A percentile compares a stretch with the other conserved stretches of the same genome.
phyloP scores from a whole-genome alignment of 2,113 vertebrate genomes.

The Gopherus flavomarginatus region DNA sequence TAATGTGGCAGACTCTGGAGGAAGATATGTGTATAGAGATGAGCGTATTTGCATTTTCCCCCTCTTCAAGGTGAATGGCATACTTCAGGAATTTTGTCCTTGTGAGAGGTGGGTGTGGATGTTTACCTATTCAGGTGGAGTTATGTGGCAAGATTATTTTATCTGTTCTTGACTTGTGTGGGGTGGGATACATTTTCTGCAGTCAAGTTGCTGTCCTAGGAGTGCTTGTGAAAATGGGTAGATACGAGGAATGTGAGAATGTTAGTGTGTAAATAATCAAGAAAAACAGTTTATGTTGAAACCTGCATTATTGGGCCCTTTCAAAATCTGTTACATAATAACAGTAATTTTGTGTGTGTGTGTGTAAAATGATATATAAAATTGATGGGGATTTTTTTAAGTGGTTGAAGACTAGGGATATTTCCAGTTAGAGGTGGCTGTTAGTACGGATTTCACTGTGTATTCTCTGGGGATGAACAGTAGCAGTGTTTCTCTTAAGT shows the following conservation, averaged over 20 bases:
- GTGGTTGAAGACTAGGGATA: neutral
- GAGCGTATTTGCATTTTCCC: neutral
- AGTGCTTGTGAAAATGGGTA: neutral
- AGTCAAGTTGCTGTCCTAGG: neutral
- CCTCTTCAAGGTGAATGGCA: neutral
- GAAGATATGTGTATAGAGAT: neutral
- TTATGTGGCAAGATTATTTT: neutral
- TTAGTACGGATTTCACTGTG: neutral
- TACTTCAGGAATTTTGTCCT: neutral
- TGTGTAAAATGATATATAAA: neutral
- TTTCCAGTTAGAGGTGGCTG: neutral
- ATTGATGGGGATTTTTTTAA: neutral
- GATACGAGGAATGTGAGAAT: neutral
- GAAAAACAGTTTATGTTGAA: neutral
- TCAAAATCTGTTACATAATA: neutral
- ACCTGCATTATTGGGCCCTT: neutral
- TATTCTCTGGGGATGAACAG: conserved; percentile 35
- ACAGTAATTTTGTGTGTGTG: neutral
- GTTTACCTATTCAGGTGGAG: neutral
- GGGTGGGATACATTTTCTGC: neutral
- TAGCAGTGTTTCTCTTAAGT: conserved; percentile 54
- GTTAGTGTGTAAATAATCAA: neutral
- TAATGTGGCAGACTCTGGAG: neutral
- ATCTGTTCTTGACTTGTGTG: neutral
- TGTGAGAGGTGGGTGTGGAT: neutral